A percentile compares a stretch with the other conserved stretches of the same genome.
phyloP scores from a whole-genome alignment of 2,113 vertebrate genomes.

The Cygnus buccinator region DNA sequence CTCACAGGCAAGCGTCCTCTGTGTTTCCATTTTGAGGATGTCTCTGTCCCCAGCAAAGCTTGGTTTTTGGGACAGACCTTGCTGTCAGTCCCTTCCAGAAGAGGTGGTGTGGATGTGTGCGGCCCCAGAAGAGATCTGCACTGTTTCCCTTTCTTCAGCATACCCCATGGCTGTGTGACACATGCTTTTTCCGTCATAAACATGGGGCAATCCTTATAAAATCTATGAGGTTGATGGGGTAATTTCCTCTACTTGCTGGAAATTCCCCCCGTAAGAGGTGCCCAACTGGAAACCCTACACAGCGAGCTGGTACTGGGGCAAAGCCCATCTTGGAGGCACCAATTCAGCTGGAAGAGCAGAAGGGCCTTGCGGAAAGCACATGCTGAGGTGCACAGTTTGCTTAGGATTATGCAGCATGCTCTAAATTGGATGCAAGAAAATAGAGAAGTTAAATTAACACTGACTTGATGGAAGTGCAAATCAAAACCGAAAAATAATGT shows the following conservation, averaged over 20 bases:
- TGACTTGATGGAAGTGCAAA: not conserved
- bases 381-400: not conserved
- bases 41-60: not conserved
- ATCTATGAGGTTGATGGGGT: not conserved
- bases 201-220: not conserved
- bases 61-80: not conserved
- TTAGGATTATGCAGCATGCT: not conserved
- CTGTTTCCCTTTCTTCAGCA: not conserved
- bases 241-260: not conserved
- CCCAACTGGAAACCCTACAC: not conserved
- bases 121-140: not conserved
- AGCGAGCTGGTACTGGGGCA: accelerated
- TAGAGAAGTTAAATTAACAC: not conserved
- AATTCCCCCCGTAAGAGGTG: not conserved
- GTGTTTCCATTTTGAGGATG: not conserved
- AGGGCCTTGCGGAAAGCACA: not conserved
- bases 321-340: not conserved
- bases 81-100: not conserved
- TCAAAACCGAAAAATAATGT: not conserved
- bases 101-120: not conserved
- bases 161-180: not conserved
- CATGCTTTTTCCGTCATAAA: not conserved
- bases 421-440: not conserved
- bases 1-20: not conserved
- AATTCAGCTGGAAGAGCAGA: not conserved